Conservation (phyloP, 2,888 invertebrate species). For the Lamellibrachia satsuma region DNA sequence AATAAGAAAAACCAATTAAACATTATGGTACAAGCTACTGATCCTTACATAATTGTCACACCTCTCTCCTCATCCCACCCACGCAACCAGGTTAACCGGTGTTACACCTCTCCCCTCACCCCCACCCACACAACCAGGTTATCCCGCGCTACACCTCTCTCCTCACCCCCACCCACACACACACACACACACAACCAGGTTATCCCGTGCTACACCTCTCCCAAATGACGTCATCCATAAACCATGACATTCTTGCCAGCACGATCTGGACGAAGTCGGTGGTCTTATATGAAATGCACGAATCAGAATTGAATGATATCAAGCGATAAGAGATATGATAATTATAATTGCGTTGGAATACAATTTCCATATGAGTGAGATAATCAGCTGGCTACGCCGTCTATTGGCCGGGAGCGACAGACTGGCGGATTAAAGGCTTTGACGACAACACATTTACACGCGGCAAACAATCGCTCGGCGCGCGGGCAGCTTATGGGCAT, state of each 20-base stretch:
- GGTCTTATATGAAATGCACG: slow-evolving; percentile 13
- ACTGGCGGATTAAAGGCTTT: neutral
- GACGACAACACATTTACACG: neutral
- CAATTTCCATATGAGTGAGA: slow-evolving; percentile 10
- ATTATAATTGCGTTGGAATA: slow-evolving; percentile 13
- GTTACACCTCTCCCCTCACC: no score
- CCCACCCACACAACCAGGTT: no score
- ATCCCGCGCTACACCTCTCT: no score
- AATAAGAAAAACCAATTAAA: no score
- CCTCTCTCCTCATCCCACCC: no score
- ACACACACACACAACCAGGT: neutral
- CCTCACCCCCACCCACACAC: no score
- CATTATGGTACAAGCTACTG: no score
- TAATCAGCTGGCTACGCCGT: neutral
- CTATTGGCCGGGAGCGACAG: neutral
- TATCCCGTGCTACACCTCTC: neutral
- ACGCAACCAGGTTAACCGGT: no score
- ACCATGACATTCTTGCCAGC: neutral
- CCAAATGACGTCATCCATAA: neutral
- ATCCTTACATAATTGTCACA: no score
- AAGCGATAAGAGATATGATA: slow-evolving; percentile 17
- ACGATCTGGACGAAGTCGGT: neutral
- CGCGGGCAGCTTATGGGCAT: neutral
- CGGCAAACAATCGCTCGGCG: neutral
- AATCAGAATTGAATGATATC: slow-evolving; percentile 12